These are phyloP conservation scores for Lasioglossum malachurum DNA, from an alignment of 2,888 invertebrate genomes.

Conservation along the genomic window DNA sequence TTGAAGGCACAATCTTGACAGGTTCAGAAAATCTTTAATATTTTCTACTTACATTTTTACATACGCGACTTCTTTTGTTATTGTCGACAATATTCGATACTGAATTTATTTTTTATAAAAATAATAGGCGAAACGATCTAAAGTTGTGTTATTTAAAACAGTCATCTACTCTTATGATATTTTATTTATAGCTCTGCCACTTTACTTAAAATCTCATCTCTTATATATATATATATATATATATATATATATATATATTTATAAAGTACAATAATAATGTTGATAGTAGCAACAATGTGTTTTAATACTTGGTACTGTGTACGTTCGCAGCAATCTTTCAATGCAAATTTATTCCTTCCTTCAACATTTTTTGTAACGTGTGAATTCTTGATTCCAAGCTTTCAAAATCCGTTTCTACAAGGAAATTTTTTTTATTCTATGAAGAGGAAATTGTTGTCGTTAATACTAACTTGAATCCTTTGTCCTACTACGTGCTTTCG, in stretches of 20 bases:
- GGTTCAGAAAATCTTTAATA: constrained; percentile 13
- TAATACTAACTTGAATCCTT: constrained; percentile 64
- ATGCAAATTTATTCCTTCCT: constrained; percentile 78
- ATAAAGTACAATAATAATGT: constrained; percentile 29
- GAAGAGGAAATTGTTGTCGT: background rate
- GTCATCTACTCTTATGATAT: background rate
- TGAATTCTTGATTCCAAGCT: constrained; percentile 84
- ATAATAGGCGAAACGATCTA: constrained; percentile 15
- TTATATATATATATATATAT: constrained; percentile 1
- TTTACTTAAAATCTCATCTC: constrained; percentile 22
- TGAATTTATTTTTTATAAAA: constrained; percentile 10
- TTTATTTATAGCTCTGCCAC: constrained; percentile 15
- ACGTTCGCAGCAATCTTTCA: constrained; percentile 44
- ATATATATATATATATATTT: background rate
- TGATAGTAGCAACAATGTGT: constrained; percentile 14
- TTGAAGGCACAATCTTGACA: constrained; percentile 11
- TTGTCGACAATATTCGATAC: constrained; percentile 8
- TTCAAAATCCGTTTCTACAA: constrained; percentile 81
- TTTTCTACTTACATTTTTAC: constrained; percentile 31
- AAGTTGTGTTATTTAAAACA: background rate
- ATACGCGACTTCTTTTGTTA: constrained; percentile 17
- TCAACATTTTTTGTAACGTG: constrained; percentile 82
- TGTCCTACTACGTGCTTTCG: constrained; percentile 57
- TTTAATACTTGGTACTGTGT: constrained; percentile 1
- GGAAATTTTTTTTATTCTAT: constrained; percentile 20